Conservation (phyloP, 2,888 invertebrate species). For the Penaeus monodon region DNA sequence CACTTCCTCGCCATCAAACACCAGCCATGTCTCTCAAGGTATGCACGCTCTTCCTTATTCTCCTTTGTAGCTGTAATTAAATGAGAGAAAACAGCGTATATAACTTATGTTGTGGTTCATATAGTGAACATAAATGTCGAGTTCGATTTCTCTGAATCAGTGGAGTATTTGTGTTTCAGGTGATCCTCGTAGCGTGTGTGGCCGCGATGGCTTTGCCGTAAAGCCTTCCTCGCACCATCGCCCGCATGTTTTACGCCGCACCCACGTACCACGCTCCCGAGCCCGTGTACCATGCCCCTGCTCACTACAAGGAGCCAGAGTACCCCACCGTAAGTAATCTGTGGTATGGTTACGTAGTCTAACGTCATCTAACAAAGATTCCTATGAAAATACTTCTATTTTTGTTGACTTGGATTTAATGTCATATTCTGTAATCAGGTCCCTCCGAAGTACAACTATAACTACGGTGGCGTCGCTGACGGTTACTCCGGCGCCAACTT, state of each 20-base stretch:
- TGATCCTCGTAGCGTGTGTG: not conserved
- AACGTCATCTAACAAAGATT: not conserved
- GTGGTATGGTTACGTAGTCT: no score
- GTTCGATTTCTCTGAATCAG: not conserved
- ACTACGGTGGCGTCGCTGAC: conserved; percentile 29
- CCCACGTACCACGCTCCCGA: not conserved
- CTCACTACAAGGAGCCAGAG: not conserved
- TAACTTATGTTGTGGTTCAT: no score
- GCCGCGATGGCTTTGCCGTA: not conserved
- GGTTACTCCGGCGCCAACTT: conserved; percentile 29
- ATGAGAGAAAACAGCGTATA: no score
- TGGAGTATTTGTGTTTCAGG: not conserved
- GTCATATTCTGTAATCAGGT: not conserved
- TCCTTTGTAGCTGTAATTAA: no score
- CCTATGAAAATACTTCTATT: not conserved
- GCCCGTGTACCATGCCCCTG: not conserved
- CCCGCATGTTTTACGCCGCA: not conserved
- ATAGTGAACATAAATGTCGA: not conserved
- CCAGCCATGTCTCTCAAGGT: no score
- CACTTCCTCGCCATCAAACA: no score
- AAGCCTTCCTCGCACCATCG: not conserved
- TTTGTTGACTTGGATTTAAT: not conserved
- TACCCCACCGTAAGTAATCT: not conserved
- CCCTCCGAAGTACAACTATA: conserved; percentile 17
- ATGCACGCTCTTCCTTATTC: no score